A percentile compares a stretch with the other conserved stretches of the same genome.
Conservation (phyloP, 2,113 vertebrate species). For the Vulpes lagopus region DNA sequence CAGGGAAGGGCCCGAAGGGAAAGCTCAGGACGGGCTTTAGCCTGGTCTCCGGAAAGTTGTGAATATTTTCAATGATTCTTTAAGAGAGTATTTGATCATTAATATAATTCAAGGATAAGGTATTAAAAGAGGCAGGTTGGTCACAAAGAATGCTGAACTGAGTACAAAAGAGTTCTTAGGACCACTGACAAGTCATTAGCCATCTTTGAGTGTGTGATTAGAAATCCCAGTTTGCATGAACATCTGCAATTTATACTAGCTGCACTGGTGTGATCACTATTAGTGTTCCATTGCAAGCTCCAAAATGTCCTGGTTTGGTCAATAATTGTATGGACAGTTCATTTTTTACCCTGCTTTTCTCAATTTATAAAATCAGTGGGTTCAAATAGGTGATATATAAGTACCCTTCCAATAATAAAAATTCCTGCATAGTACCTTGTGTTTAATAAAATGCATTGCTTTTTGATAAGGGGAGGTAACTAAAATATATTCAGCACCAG, state of each 20-base stretch:
- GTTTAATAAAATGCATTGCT: background rate
- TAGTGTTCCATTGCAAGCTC: background rate
- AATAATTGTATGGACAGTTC: background rate
- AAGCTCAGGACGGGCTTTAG: background rate
- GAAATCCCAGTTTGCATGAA: background rate
- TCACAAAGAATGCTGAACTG: background rate
- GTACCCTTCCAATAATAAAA: background rate
- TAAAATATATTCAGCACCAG: background rate
- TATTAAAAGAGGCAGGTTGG: background rate
- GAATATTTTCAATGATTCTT: background rate
- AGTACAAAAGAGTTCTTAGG: background rate
- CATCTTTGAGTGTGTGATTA: background rate
- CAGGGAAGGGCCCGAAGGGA: background rate
- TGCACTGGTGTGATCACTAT: background rate
- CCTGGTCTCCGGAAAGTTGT: background rate
- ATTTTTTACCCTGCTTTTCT: background rate
- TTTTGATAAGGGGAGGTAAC: background rate
- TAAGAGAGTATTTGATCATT: background rate
- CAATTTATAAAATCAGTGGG: background rate
- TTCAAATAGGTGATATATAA: background rate
- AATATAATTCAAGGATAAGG: background rate
- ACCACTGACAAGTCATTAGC: background rate
- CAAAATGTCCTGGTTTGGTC: background rate
- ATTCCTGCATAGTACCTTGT: background rate
- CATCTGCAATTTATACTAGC: background rate